phyloP scores from a whole-genome alignment of 2,888 invertebrate species.

The Caenorhabditis japonica region DNA sequence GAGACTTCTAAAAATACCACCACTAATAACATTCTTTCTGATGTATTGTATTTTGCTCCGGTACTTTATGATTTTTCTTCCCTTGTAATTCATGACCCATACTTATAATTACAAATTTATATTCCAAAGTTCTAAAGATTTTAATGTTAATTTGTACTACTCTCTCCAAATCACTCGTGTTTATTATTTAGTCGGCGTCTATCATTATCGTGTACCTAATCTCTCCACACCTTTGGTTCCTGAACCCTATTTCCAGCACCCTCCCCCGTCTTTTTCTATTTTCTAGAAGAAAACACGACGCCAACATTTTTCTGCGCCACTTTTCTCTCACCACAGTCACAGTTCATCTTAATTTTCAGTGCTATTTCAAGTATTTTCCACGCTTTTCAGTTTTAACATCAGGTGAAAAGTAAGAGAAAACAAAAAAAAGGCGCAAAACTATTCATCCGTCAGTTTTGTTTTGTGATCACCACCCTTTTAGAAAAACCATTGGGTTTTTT shows the following conservation, averaged over 20 bases:
- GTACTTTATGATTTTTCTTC: constrained; percentile 45
- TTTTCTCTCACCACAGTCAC: constrained; percentile 21
- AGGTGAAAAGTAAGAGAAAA: no score
- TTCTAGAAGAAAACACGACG: constrained; percentile 25
- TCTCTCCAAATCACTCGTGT: constrained; percentile 40
- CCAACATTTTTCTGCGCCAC: constrained; percentile 11
- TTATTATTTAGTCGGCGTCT: constrained; percentile 56
- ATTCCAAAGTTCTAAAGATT: background rate
- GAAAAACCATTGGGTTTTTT: constrained; percentile 4
- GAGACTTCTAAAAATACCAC: background rate
- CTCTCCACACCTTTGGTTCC: constrained; percentile 14
- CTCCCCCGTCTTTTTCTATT: constrained; percentile 31
- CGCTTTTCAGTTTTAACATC: no score
- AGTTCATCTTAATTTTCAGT: constrained; percentile 10
- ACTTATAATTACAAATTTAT: background rate
- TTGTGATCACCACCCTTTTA: constrained; percentile 1
- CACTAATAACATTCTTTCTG: background rate
- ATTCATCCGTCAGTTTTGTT: constrained; percentile 33
- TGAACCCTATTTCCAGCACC: background rate
- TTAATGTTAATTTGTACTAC: background rate
- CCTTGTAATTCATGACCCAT: constrained; percentile 29
- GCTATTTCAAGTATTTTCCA: constrained; percentile 9
- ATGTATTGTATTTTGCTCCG: constrained; percentile 42
- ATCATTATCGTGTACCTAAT: constrained; percentile 57
- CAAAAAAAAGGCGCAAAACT: constrained; percentile 1